phyloP scores from a whole-genome alignment of 2,797 vertebrate species.

The Anisognathus igniventris region DNA sequence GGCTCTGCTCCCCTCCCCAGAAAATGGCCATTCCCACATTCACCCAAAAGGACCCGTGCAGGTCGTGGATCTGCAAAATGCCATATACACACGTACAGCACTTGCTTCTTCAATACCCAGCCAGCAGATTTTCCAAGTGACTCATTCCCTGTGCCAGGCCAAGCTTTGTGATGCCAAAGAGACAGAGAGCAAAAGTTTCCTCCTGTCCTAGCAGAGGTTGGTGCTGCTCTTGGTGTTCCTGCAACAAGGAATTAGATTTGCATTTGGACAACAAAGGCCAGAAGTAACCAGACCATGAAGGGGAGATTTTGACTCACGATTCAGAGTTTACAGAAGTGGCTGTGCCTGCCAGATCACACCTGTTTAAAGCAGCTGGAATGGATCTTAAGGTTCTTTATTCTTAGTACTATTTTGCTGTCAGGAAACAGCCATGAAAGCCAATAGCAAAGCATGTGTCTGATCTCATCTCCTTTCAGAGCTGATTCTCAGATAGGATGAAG shows the following conservation, averaged over 20 bases:
- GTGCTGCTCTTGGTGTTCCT: neutral
- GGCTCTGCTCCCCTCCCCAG: neutral
- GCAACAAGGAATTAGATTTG: neutral
- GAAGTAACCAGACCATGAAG: neutral
- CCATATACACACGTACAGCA: fast-evolving
- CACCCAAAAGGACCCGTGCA: fast-evolving
- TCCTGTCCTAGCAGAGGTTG: neutral
- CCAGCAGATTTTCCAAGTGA: neutral
- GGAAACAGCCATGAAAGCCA: slow-evolving; percentile 34
- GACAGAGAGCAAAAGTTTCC: neutral
- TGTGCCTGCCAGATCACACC: slow-evolving; percentile 3
- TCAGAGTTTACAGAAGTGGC: neutral
- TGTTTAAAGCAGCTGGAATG: neutral
- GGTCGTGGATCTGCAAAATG: neutral
- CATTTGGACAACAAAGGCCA: fast-evolving
- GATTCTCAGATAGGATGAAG: slow-evolving; percentile 54
- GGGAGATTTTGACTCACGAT: neutral
- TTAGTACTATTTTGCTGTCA: slow-evolving; percentile 29
- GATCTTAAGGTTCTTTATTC: slow-evolving; percentile 44
- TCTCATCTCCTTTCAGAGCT: slow-evolving; percentile 53
- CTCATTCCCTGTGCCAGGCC: neutral
- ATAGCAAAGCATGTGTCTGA: slow-evolving; percentile 21
- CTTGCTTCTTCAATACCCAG: neutral
- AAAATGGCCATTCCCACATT: neutral
- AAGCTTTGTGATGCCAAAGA: neutral